Evolutionary conservation across 2,113 vertebrate genomes (phyloP).

Genomic region (Gymnarchus niloticus): DNA sequence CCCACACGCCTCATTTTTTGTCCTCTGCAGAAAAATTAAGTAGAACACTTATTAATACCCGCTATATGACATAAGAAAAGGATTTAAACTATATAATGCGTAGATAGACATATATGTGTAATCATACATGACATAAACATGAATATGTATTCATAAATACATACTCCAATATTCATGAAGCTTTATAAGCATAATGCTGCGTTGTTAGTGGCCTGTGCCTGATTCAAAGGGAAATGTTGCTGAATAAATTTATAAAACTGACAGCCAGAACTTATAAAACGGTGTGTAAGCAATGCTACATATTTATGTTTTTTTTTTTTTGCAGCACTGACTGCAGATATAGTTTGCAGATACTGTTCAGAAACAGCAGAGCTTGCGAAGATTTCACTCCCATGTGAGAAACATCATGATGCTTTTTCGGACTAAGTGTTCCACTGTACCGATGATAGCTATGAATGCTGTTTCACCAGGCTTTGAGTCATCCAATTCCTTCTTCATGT

Average conservation of each 20-base stretch:
- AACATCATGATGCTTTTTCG: neutral
- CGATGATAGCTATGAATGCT: neutral
- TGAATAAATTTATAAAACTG: neutral
- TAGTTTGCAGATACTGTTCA: neutral
- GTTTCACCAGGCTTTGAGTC: neutral
- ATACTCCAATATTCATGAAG: neutral
- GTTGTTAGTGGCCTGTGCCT: neutral
- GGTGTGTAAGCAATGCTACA: neutral
- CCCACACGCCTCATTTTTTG: too few species aligned
- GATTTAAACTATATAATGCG: neutral
- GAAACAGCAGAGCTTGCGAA: neutral
- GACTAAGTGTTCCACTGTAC: neutral
- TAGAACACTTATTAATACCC: neutral
- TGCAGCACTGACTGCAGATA: neutral
- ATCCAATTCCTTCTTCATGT: neutral
- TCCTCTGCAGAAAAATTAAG: neutral
- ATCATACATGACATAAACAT: neutral
- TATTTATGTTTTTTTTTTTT: neutral
- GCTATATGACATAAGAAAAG: neutral
- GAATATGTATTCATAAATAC: neutral
- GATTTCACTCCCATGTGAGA: neutral
- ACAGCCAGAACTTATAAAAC: neutral
- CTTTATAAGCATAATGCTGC: neutral
- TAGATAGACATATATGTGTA: neutral
- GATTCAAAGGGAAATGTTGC: neutral